Evolutionary conservation across 2,888 invertebrate species (phyloP).

Genomic region (Deroplatys truncata): DNA sequence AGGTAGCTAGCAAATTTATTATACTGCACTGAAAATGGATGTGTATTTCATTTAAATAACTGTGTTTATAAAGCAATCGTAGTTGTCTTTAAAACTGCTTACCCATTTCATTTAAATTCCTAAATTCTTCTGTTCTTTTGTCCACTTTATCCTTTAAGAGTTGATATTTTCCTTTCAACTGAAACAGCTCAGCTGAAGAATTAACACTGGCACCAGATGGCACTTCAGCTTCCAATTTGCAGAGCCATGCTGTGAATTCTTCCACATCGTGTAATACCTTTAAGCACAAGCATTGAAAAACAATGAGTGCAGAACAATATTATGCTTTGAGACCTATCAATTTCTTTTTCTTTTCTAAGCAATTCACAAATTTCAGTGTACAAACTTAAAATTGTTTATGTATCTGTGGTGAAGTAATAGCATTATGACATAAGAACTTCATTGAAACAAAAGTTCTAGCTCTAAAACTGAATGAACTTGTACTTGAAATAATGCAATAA

Average conservation of each 20-base stretch:
- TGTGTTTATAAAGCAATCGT: background rate
- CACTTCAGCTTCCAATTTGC: conserved; percentile 57
- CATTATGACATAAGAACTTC: too few relatives aligned
- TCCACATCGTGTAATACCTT: conserved; percentile 52
- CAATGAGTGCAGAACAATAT: conserved; percentile 27
- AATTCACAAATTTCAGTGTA: too few relatives aligned
- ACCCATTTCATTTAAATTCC: conserved; percentile 65
- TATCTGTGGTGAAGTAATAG: too few relatives aligned
- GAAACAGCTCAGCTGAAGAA: conserved; percentile 66
- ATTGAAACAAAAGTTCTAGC: too few relatives aligned
- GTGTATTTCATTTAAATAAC: background rate
- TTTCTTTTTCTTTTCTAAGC: background rate
- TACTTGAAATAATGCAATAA: too few relatives aligned
- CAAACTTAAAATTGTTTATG: too few relatives aligned
- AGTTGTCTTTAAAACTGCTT: conserved; percentile 23
- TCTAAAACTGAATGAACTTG: too few relatives aligned
- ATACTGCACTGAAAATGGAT: too few relatives aligned
- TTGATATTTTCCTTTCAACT: conserved; percentile 67
- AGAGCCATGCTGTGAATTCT: conserved; percentile 59
- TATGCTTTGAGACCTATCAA: background rate
- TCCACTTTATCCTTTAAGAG: conserved; percentile 69
- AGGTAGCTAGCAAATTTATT: too few relatives aligned
- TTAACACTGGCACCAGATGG: conserved; percentile 45
- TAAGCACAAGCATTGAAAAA: conserved; percentile 30
- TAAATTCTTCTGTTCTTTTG: conserved; percentile 60